Evolutionary conservation across 2,888 invertebrate genomes (phyloP), one percentile per base, ranked within the genome.

Genomic region (Andrena bucephala): DNA sequence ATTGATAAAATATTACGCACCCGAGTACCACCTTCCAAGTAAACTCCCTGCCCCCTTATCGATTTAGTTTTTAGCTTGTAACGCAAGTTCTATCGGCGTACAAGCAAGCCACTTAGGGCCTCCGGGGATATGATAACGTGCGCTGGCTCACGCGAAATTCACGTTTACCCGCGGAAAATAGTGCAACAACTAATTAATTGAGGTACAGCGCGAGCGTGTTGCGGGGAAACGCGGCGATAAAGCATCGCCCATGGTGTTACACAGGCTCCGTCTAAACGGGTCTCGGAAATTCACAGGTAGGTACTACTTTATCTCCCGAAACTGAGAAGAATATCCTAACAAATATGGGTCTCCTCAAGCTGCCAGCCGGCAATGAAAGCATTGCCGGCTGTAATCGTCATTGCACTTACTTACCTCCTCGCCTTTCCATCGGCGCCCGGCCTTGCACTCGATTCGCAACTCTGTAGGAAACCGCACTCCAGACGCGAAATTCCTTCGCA

Each of bases 171-270:
- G 31, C 4, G 31, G 48, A 33, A 76, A 63, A 70, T 57, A 48
- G 8, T 7, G 24, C 13, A 52, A 2, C 16, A 10, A 20, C 48
- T 65, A 77, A 77, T 77, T 71, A 77, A 57, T 77, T 20, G 57
- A 33, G 33, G 57, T 10, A 52, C 27, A 57, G 27, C 24, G 65
- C 10, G n/a, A 13, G 63, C 57, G 48, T 59, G 65, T 57, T 48
- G n/a, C 24, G n/a, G 48, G 48, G 57, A 42, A 57, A 57, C 33
- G 16, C 60, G 60, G 10, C 36, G 62, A 68, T 68, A 75, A 68
- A 75, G 60, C 50, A 75, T 75, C 67, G 52, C 20, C 31, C 1
- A 3, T 7, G 27, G 33, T 10, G 48, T 16, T 59, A 7, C 48
- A 69, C 69, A 6, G 57, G 50, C n/a, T 63, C 13, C 31, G 54